Base-by-base conservation (phyloP, 2,888 invertebrate species). In the Drosophila kuntzei region DNA sequence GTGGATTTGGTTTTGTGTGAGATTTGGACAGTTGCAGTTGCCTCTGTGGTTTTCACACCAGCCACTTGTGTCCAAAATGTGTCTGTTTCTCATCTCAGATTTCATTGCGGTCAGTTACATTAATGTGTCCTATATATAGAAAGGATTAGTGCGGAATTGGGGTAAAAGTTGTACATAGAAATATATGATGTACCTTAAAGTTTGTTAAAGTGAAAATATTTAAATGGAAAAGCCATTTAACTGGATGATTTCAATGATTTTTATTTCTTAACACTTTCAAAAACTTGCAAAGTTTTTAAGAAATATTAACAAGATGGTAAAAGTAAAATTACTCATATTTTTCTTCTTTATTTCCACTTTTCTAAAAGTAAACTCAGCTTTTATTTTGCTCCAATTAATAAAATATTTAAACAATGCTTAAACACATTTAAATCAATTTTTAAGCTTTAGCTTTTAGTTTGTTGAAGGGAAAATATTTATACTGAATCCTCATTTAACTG, bases 1-100 rank as follows among this genome's bases (percentile, higher is more conserved):
- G 14, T 14, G 47, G 11, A 9, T 5, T 14, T 57, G 69, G 43
- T 29, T 62, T 49, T 69, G 46, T 73, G 49, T 65, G 66, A 46
- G 53, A 76, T 61, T 71, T 64, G 64, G 62, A 25, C 74, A 65
- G 76, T 54, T 65, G 49, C 47, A 57, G 32, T 60, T 63, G 46
- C 73, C 22, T 58, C 47, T 74, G 79, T 36, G 76, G 76, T 59
- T 78, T 78, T 74, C 76, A 78, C 76, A 64, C 79, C 63, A 44
- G 11, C 41, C 57, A 60, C 49, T 41, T 41, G 53, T 2, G n/a
- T n/a, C n/a, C 37, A 12, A 27, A 37, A 7, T 39, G 47, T 46
- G 55, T 29, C 54, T 49, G 41, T 58, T 46, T 37, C 64, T 47
- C 36, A 49, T n/a, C 57, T 49, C 55, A 60, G 69, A 71, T 79